Conservation (phyloP, 2,888 invertebrate genomes). For the Aporophyla lueneburgensis region DNA sequence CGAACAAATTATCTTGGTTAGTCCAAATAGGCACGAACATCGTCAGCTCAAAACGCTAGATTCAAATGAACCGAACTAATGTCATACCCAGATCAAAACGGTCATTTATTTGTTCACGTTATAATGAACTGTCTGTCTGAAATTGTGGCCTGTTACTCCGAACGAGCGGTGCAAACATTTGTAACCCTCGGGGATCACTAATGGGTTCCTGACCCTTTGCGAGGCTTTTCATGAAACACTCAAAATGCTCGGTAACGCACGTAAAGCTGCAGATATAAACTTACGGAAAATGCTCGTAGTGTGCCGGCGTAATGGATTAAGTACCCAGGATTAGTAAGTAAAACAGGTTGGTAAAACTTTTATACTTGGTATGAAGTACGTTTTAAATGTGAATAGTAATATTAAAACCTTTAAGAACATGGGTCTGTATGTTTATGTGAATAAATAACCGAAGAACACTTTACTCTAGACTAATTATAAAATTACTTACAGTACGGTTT, state of each 20-base stretch:
- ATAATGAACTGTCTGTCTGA: slow-evolving; percentile 51
- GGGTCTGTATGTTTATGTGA: neutral
- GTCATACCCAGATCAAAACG: slow-evolving; percentile 40
- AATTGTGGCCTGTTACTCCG: slow-evolving; percentile 35
- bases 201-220: no score
- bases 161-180: no score
- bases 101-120: slow-evolving; percentile 45
- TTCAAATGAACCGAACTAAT: slow-evolving; percentile 39
- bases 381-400: slow-evolving; percentile 1
- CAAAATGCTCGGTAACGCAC: no score
- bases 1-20: slow-evolving; percentile 31
- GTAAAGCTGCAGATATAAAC: no score
- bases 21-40: slow-evolving; percentile 33
- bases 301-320: slow-evolving; percentile 36
- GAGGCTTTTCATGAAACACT: no score
- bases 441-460: neutral
- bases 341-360: slow-evolving; percentile 6
- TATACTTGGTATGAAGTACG: neutral
- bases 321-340: slow-evolving; percentile 30
- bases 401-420: neutral
- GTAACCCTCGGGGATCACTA: no score
- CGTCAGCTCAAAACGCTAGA: slow-evolving; percentile 27
- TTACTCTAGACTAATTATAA: no score
- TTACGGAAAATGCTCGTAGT: no score
- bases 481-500: neutral